Percentiles rank a stretch among this genome's conserved stretches.
Evolutionary conservation across 2,888 invertebrate genomes (phyloP).

Genomic region (Andrena fulva): DNA sequence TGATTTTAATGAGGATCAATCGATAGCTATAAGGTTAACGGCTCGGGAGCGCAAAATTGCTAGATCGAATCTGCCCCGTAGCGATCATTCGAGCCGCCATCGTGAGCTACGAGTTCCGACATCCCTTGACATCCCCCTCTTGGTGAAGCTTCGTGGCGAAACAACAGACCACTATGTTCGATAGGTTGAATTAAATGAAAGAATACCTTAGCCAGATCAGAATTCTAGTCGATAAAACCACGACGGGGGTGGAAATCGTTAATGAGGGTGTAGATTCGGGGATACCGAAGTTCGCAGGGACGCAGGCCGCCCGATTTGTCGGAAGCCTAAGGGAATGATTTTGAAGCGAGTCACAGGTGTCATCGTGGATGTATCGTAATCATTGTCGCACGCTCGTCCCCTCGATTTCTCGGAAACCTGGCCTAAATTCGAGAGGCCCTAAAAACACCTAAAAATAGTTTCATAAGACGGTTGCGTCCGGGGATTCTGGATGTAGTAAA

Average conservation of each 20-base stretch:
- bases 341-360: slow-evolving; percentile 32
- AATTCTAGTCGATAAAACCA: background rate
- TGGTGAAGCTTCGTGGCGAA: too few species aligned
- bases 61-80: slow-evolving; percentile 72
- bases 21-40: slow-evolving; percentile 80
- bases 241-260: slow-evolving; percentile 3
- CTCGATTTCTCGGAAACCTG: slow-evolving; percentile 62
- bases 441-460: slow-evolving; percentile 69
- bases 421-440: slow-evolving; percentile 67
- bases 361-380: slow-evolving; percentile 41
- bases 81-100: slow-evolving; percentile 31
- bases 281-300: background rate
- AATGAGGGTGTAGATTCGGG: too few species aligned
- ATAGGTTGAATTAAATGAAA: too few species aligned
- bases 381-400: slow-evolving; percentile 50
- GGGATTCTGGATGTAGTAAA: slow-evolving; percentile 65
- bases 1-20: slow-evolving; percentile 79
- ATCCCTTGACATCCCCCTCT: background rate
- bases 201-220: too few species aligned
- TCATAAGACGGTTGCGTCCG: slow-evolving; percentile 64
- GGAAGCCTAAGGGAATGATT: background rate
- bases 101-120: background rate
- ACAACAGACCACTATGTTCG: too few species aligned
- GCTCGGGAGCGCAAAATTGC: slow-evolving; percentile 78
- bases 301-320: background rate